Conservation (phyloP, 1,140 invertebrate species). For the Elymnias hypermnestra region DNA sequence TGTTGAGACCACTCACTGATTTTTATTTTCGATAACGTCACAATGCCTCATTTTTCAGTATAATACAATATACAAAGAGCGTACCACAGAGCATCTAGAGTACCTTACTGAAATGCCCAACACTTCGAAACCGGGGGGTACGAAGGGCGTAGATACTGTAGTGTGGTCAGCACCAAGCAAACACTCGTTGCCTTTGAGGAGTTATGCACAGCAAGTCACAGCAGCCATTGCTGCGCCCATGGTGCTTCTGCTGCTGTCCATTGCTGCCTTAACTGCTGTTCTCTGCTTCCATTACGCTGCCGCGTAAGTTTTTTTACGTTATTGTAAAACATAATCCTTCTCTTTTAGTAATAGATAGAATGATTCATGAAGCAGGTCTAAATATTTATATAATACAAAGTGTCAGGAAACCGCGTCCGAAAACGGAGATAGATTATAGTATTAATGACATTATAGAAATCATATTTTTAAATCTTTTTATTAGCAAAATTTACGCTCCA, state of each 20-base stretch:
- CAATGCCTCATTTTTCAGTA: conserved; percentile 52
- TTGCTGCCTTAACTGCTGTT: conserved; percentile 81
- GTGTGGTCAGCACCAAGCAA: conserved; percentile 78
- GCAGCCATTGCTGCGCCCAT: conserved; percentile 84
- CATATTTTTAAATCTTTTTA: too few species aligned
- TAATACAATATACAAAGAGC: conserved; percentile 56
- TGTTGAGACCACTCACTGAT: too few species aligned
- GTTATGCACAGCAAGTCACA: conserved; percentile 83
- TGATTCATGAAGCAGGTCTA: too few species aligned
- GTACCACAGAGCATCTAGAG: conserved; percentile 45
- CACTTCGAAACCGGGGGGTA: conserved; percentile 7
- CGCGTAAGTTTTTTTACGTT: conserved; percentile 80
- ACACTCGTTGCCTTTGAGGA: conserved; percentile 80
- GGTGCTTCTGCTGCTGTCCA: conserved; percentile 80
- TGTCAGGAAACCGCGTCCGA: too few species aligned
- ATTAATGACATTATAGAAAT: too few species aligned
- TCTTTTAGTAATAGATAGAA: too few species aligned
- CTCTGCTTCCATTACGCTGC: conserved; percentile 87
- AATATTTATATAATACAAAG: too few species aligned
- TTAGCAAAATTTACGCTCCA: too few species aligned
- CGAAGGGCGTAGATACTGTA: conserved; percentile 22
- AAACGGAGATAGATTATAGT: too few species aligned
- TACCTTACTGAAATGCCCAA: conserved; percentile 47
- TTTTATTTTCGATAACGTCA: too few species aligned
- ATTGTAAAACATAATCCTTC: neutral